Conservation (phyloP, 2,888 invertebrate species). For the Cephus pygmeus region DNA sequence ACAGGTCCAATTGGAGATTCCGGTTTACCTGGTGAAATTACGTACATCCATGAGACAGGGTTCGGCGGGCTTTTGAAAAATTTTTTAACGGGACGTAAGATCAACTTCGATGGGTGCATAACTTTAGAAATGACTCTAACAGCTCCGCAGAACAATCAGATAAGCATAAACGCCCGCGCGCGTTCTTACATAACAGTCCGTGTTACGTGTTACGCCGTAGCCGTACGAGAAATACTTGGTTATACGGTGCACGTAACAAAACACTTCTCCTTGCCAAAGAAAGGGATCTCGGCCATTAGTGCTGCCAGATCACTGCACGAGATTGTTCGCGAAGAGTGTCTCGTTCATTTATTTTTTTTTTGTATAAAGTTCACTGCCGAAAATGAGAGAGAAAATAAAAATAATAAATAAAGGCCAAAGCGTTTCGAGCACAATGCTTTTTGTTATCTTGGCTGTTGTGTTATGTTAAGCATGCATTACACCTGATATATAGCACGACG, state of each 20-base stretch:
- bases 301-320: neutral
- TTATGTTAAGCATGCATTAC: neutral
- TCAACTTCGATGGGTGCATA: constrained; percentile 1
- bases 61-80: no score
- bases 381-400: neutral
- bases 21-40: no score
- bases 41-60: no score
- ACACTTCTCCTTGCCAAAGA: constrained; percentile 15
- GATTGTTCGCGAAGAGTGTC: constrained; percentile 6
- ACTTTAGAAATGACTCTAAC: constrained; percentile 2
- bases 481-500: neutral
- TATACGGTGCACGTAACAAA: constrained; percentile 6
- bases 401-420: neutral
- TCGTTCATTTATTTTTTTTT: constrained; percentile 8
- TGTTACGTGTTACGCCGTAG: constrained; percentile 18
- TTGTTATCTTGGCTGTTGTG: no score
- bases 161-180: constrained; percentile 39
- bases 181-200: constrained; percentile 30
- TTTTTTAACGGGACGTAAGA: no score
- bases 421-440: no score
- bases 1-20: no score
- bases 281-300: constrained; percentile 7
- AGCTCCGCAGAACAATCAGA: constrained; percentile 37
- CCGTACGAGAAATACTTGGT: constrained; percentile 15
- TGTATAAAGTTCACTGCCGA: neutral